Evolutionary conservation across 1,140 invertebrate genomes (phyloP).

Genomic region (Scylla paramamosain): DNA sequence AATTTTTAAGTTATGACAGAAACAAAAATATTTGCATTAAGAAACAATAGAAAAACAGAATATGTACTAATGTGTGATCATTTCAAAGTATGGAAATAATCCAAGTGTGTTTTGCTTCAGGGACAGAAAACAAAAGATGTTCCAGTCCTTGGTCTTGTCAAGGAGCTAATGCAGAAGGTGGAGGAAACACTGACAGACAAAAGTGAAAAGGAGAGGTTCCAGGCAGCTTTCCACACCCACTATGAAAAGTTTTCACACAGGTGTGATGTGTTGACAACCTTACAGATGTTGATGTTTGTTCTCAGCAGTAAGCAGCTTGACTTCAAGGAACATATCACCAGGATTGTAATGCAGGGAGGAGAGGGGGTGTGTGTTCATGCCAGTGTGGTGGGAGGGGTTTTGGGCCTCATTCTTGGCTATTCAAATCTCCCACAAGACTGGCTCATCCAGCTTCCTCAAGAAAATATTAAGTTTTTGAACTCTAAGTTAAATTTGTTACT

Average conservation of each 20-base stretch:
- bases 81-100: no score
- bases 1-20: no score
- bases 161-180: conserved; percentile 41
- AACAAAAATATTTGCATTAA: no score
- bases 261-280: conserved; percentile 59
- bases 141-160: neutral
- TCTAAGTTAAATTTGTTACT: conserved; percentile 70
- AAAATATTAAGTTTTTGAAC: conserved; percentile 68
- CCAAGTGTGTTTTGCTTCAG: neutral
- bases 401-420: conserved; percentile 72
- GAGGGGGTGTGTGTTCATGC: conserved; percentile 71
- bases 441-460: conserved; percentile 68
- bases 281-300: conserved; percentile 50
- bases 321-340: conserved; percentile 58
- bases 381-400: conserved; percentile 69
- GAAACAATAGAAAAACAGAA: no score
- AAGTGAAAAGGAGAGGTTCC: conserved; percentile 54
- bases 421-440: conserved; percentile 73
- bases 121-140: neutral
- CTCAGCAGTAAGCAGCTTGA: neutral
- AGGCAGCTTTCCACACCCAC: conserved; percentile 27
- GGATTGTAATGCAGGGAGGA: conserved; percentile 70
- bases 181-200: conserved; percentile 15
- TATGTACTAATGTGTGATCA: no score
- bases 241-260: neutral